Evolutionary conservation across 2,888 invertebrate genomes (phyloP).

Genomic region (Cryptocephalus primarius): DNA sequence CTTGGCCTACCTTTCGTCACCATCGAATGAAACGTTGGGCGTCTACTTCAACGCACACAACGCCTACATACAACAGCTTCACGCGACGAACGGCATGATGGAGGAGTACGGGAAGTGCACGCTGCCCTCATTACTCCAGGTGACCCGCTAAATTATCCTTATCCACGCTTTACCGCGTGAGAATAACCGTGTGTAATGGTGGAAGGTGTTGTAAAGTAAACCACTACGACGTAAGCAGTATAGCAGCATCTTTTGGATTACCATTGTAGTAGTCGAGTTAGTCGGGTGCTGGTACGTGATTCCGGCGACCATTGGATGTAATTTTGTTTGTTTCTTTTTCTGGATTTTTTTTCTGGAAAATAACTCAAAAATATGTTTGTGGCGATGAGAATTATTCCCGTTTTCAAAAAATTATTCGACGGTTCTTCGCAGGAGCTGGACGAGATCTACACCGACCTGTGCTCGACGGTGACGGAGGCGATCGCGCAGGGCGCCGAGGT

Average conservation of each 20-base stretch:
- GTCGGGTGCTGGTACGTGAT: no score
- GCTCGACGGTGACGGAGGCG: slow-evolving; percentile 76
- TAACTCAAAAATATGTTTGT: no score
- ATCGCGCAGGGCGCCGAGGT: slow-evolving; percentile 80
- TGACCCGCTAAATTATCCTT: slow-evolving; percentile 26
- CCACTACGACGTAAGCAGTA: no score
- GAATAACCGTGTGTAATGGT: no score
- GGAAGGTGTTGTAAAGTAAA: no score
- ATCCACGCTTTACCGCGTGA: no score
- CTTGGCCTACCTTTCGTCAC: slow-evolving; percentile 62
- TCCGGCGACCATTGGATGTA: no score
- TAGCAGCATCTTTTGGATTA: no score
- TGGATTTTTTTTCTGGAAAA: no score
- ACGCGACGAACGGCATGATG: slow-evolving; percentile 86
- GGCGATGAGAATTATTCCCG: no score
- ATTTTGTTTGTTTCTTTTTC: no score
- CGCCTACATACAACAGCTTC: slow-evolving; percentile 83
- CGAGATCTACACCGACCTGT: slow-evolving; percentile 84
- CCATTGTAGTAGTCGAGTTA: not conserved
- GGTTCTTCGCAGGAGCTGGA: slow-evolving; percentile 64
- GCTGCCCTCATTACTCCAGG: slow-evolving; percentile 75
- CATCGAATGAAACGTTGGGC: slow-evolving; percentile 57
- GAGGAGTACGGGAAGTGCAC: slow-evolving; percentile 80
- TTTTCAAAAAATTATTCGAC: no score
- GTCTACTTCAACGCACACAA: slow-evolving; percentile 88